Base-by-base conservation (phyloP, 2,888 invertebrate species). In the Lucinisca nassula region DNA sequence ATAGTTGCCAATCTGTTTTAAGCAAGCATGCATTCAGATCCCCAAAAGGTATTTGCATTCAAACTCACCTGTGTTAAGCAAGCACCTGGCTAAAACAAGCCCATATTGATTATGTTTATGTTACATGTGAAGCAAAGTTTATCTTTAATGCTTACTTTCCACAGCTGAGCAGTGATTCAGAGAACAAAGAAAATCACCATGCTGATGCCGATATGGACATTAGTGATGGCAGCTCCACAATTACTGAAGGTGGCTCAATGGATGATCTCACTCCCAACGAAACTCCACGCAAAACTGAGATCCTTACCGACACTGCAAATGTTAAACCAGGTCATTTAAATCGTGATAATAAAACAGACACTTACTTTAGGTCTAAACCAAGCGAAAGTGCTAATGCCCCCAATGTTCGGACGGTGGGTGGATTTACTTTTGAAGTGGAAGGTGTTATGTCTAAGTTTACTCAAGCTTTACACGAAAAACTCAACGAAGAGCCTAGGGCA, bases 171-270 rank as follows among this genome's bases (percentile, higher is more conserved):
- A 75, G 80, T 32, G 90, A 89, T 10, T 90, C 89, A 1, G 92
- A 93, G 79, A 93, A 86, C 55, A 89, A 91, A 32, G 90, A 91
- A 27, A 89, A 90, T 24, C 81, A 85, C 12, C 76, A 49, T 8
- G 87, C 72, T 0, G 91, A 91, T 24, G 82, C 87, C 1, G 88
- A 92, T 1, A 91, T 92, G 87, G 93, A 92, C 21, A 88, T 93
- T 30, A 92, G 92, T 77, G 94, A 94, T 72, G 93, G 93, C 32
- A 93, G 92, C 77, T 93, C 94, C 27, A 95, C 94, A 0, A 84
- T 95, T 70, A 95, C 94, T 0, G 94, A 92, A 32, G 94, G 93
- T 24, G 92, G 91, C 2, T 92, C 92, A 32, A 92, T 89, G 12
- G 93, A 92, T 27, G 92, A 92, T 2, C 83, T 90, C 24, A 93